Evolutionary conservation across 2,888 invertebrate species (phyloP), one percentile per base, ranked within the genome.

Genomic region (Heliconius aoede): DNA sequence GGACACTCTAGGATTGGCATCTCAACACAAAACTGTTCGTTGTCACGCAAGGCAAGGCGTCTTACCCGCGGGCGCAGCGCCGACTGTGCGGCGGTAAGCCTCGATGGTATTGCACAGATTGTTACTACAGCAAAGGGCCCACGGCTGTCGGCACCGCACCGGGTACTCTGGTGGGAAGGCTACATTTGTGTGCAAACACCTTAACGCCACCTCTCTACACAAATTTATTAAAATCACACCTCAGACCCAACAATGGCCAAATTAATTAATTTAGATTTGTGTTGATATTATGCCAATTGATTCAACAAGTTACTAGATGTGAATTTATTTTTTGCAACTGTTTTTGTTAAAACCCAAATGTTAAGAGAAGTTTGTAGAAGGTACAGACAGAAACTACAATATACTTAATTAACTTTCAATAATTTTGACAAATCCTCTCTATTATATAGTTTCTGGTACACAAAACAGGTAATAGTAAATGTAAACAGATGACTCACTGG

Each of bases 401-500:
- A 46, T 30, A 55, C 55, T 55, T n/a, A 58, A 72, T 51, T 21
- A 28, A 61, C 68, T 73, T 73, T 71, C n/a, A 51, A 74, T 58
- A 74, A 71, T 78, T 75, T 76, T 65, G 69, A 69, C 40, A 73
- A 64, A 58, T 28, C 77, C 58, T 51, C 68, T 62, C 68, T 67
- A 72, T 75, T 40, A 21, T 30, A 21, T 55, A 75, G 69, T 60
- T 65, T 24, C 28, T 46, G 65, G 26, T 62, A 55, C 40, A 65
- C 30, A 61, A 26, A 64, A 51, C 18, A 60, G 46, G 58, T 64
- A 51, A n/a, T 3, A 32, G 9, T 51, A 15, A 58, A 73, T n/a
- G 13, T 30, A 36, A 32, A 67, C 69, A 78, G 62, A 71, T 85
- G 86, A 91, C 95, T 95, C 96, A 98, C 98, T 98, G 97, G 95